Evolutionary conservation across 2,113 vertebrate species (phyloP), one percentile per base, ranked within the genome.

Genomic region (Fregetta grallaria): DNA sequence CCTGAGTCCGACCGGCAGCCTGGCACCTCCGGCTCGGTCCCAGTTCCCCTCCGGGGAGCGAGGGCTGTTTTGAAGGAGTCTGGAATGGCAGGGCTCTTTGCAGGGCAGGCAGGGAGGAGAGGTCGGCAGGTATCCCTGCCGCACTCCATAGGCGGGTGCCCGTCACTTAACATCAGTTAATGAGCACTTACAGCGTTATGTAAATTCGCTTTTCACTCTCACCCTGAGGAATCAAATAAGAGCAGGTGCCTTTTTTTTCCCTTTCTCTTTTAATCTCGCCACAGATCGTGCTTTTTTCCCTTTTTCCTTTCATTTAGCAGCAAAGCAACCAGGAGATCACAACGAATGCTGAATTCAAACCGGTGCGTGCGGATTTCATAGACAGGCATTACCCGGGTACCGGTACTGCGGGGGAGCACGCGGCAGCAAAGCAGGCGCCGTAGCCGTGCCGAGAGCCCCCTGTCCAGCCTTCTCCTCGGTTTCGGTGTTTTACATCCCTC

Each of bases 401-500:
- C 1, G 5, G 61, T 23, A 9, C 25, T 3, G 3, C 0, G 5
- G 59, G 45, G 19, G 32, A 23, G 38, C 13, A 0, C 5, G 8
- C 3, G 20, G 27, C 1, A 14, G 59, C 49, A 23, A 47, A 45
- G 23, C 53, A 1, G 13, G 15, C 1, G 0, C 23, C 11, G 25
- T 9, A 15, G 52, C 55, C 1, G 1, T 16, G 26, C 49, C 14
- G 1, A 58, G 22, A 59, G 1, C 32, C 30, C 32, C 20, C 34
- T 1, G 1, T 8, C 3, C 3, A 3, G 18, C 59, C 6, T 20
- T 13, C 21, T 7, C 63, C 68, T 76, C 0, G 0, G 0, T 15
- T 17, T 14, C 0, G 5, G 22, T 4, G 45, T 6, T 10, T 36
- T 1, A 11, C 45, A 55, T 2, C 77, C 87, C 40, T 38, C 34